Base-by-base conservation (phyloP, 2,888 invertebrate genomes). In the Embidobia sp. region DNA sequence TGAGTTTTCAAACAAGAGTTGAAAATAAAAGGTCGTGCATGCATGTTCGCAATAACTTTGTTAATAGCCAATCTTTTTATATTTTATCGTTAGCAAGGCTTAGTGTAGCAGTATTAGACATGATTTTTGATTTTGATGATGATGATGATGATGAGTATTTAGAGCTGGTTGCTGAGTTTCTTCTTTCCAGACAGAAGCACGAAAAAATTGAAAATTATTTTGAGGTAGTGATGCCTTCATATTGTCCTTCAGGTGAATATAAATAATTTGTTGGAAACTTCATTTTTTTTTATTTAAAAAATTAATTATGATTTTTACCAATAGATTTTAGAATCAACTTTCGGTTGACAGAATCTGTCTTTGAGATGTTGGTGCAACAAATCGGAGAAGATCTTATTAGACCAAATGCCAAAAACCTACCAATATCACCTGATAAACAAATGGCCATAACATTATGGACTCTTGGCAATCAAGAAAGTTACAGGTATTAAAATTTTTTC, bases 381-480 rank as follows among this genome's bases (percentile, higher is more conserved):
- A 13, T 29, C 1, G 29, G 27, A 15, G n/a, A 29, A 1, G 5
- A 27, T 27, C 29, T 48, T 2, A 29, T 48, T n/a, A 48, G 15
- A 1, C 29, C 29, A 1, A 13, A 48, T 15, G 29, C 27, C 3
- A 29, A 15, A 48, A 27, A 27, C 3, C 8, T 15, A 8, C 29
- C 29, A 16, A 48, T 48, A 15, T 29, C 27, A 1, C 8, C 46
- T 0, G 29, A 27, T 5, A 27, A 48, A 5, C 29, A 48, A 29
- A 48, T 48, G 13, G 46, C 16, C 5, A 48, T 48, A 2, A 13
- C 46, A 8, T 29, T 27, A 15, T 48, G 46, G 27, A 29, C 29
- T 7, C 13, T 48, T n/a, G 46, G 46, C 1, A 48, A 48, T 48
- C 27, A 29, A 48, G 46, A 29, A 48, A 26, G 46, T 48, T 48